These are phyloP conservation scores for Campaea margaritaria DNA, from an alignment of 2,888 invertebrate species.

Conservation along the genomic window DNA sequence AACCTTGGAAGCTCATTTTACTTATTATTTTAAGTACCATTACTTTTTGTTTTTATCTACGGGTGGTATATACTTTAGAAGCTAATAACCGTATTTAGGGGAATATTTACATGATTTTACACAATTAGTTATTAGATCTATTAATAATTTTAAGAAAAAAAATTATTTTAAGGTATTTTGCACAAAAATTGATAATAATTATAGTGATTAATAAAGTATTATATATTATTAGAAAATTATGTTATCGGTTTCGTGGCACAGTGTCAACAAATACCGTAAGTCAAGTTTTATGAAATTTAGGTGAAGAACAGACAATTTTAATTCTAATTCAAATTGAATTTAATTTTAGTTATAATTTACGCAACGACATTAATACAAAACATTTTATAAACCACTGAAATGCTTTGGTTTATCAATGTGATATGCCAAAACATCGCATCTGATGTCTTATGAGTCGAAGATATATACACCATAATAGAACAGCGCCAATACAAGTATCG, in stretches of 20 bases:
- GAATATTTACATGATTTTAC: not conserved
- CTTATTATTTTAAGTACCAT: slow-evolving; percentile 22
- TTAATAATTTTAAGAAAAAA: not conserved
- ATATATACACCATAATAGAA: slow-evolving; percentile 30
- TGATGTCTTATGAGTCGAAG: slow-evolving; percentile 23
- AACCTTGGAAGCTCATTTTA: slow-evolving; percentile 77
- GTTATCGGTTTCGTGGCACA: not conserved
- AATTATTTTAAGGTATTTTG: no score
- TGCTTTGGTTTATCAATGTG: slow-evolving; percentile 33
- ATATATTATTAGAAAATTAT: no score
- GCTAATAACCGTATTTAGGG: not conserved
- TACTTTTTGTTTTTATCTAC: not conserved
- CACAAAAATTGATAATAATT: no score
- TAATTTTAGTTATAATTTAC: not conserved
- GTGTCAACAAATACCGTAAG: not conserved
- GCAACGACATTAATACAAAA: slow-evolving; percentile 9
- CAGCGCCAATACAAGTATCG: slow-evolving; percentile 34
- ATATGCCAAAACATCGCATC: slow-evolving; percentile 32
- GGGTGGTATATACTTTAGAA: not conserved
- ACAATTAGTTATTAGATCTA: not conserved
- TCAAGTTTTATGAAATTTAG: no score
- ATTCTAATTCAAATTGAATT: not conserved
- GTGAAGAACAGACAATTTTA: no score
- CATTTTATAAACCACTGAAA: slow-evolving; percentile 21
- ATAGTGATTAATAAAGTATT: no score